These are phyloP conservation scores for Sciurus carolinensis DNA, from an alignment of 2,797 vertebrate genomes.

Conservation along the genomic window DNA sequence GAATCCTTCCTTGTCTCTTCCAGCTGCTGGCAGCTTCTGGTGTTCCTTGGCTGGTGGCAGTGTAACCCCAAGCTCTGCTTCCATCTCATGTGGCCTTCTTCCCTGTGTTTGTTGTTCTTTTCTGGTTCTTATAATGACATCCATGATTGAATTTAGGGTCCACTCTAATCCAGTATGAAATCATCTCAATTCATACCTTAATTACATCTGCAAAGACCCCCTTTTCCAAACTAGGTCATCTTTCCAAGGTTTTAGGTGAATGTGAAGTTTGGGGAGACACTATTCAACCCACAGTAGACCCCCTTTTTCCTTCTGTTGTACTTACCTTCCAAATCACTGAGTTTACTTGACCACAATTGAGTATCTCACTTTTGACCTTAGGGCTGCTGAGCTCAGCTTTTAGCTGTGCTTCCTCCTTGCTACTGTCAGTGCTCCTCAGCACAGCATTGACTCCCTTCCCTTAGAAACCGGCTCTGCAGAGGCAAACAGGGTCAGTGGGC, in stretches of 20 bases:
- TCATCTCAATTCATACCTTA: background rate
- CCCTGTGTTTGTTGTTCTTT: background rate
- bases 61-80: background rate
- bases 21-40: background rate
- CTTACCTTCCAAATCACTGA: background rate
- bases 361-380: background rate
- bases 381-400: background rate
- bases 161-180: background rate
- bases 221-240: slow-evolving; percentile 12
- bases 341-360: background rate
- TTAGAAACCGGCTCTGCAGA: background rate
- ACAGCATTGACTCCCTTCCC: background rate
- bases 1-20: background rate
- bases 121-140: background rate
- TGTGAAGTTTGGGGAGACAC: background rate
- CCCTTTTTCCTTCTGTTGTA: background rate
- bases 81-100: background rate
- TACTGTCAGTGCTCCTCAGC: background rate
- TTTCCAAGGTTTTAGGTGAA: background rate
- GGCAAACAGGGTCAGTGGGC: background rate
- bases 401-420: background rate
- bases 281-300: background rate
- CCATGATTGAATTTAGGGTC: background rate
- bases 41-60: background rate
- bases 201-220: slow-evolving; percentile 5